Evolutionary conservation across 2,888 invertebrate genomes (phyloP).

Genomic region (Drosophila rubida): DNA sequence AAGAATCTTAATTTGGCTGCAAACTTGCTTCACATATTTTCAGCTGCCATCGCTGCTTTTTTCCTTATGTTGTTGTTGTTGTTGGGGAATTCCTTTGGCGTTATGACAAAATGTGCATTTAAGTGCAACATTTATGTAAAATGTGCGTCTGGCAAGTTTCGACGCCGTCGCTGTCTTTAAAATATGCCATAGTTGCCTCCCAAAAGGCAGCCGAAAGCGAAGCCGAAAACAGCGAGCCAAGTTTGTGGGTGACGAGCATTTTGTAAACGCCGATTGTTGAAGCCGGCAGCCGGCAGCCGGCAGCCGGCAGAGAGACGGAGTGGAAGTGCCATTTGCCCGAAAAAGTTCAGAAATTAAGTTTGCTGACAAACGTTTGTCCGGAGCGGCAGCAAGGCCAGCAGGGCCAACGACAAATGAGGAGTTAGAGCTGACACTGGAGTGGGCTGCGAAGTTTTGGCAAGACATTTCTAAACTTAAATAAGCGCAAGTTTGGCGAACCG

Average conservation of each 20-base stretch:
- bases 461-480: slow-evolving; percentile 80
- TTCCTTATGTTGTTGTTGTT: slow-evolving; percentile 19
- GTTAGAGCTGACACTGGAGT: not conserved
- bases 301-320: not conserved
- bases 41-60: not conserved
- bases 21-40: slow-evolving; percentile 21
- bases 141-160: slow-evolving; percentile 80
- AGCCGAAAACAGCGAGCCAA: slow-evolving; percentile 66
- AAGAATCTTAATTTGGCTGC: slow-evolving; percentile 74
- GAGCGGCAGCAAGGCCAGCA: slow-evolving; percentile 22
- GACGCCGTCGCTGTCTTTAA: slow-evolving; percentile 49
- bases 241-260: slow-evolving; percentile 74
- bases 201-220: slow-evolving; percentile 17
- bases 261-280: slow-evolving; percentile 64
- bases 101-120: slow-evolving; percentile 81
- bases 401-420: slow-evolving; percentile 16
- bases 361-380: slow-evolving; percentile 79
- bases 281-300: not conserved
- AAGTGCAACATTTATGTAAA: slow-evolving; percentile 81
- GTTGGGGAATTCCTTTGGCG: slow-evolving; percentile 29
- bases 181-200: slow-evolving; percentile 60
- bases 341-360: slow-evolving; percentile 81
- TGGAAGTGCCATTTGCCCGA: slow-evolving; percentile 63
- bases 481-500: slow-evolving; percentile 70
- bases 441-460: slow-evolving; percentile 59